phyloP scores from a whole-genome alignment of 2,113 vertebrate genomes.

The Hyperoodon ampullatus region DNA sequence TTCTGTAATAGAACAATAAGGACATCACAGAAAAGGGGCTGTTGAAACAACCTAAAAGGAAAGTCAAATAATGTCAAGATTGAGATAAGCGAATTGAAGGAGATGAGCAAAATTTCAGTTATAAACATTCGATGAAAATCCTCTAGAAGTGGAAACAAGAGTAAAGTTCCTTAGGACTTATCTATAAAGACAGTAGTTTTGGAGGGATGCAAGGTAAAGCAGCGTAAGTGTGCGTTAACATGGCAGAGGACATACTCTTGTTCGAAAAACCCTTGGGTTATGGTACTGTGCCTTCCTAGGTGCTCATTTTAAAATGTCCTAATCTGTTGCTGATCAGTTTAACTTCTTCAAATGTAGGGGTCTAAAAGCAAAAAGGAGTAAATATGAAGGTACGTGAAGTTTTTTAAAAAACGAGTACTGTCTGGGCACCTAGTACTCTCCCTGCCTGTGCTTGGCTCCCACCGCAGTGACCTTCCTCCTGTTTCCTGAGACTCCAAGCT shows the following conservation, averaged over 20 bases:
- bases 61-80: neutral
- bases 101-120: neutral
- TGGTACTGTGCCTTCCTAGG: neutral
- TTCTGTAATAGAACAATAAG: neutral
- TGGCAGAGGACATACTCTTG: neutral
- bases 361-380: neutral
- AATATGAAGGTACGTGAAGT: neutral
- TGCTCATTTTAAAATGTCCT: neutral
- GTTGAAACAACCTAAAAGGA: neutral
- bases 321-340: neutral
- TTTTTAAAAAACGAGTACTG: neutral
- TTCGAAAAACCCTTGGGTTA: neutral
- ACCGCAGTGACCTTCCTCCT: rapidly evolving
- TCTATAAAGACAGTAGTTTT: neutral
- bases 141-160: neutral
- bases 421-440: too few species aligned
- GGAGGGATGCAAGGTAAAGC: neutral
- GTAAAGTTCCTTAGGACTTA: neutral
- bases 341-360: neutral
- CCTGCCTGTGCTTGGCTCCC: rapidly evolving
- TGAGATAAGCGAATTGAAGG: neutral
- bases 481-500: neutral
- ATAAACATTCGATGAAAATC: neutral
- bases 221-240: neutral
- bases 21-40: neutral